A percentile compares a stretch with the other conserved stretches of the same genome.
Evolutionary conservation across 2,888 invertebrate species (phyloP).

Genomic region (Lucinisca nassula): DNA sequence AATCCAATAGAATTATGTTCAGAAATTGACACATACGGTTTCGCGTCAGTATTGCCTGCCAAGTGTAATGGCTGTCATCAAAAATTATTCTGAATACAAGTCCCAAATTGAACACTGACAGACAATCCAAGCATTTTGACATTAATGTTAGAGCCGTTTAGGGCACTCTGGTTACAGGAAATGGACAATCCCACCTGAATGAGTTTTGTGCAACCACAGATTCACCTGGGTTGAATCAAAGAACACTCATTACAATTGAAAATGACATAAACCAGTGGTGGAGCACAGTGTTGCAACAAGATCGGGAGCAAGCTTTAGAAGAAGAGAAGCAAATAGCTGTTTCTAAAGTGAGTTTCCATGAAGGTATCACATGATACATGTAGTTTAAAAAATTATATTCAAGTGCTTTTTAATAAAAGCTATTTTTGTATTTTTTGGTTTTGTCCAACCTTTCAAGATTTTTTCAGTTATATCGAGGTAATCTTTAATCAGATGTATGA

Average conservation of each 20-base stretch:
- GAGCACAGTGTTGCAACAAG: not conserved
- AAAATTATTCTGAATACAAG: not conserved
- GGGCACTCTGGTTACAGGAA: not conserved
- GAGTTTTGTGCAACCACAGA: conserved; percentile 26
- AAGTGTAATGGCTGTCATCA: conserved; percentile 3
- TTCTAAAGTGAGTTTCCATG: not conserved
- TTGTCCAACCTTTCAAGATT: too few species aligned
- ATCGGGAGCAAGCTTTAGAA: not conserved
- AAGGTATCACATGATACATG: not conserved
- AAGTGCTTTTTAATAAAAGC: too few species aligned
- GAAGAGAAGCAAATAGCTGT: conserved; percentile 3
- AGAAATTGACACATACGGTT: too few species aligned
- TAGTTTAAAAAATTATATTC: too few species aligned
- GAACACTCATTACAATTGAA: conserved; percentile 3
- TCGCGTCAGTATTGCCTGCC: too few species aligned
- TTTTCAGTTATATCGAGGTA: too few species aligned
- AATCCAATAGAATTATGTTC: too few species aligned
- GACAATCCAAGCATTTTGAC: not conserved
- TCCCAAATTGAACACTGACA: conserved; percentile 3
- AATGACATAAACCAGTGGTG: conserved; percentile 7
- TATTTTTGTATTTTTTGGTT: too few species aligned
- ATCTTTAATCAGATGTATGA: too few species aligned
- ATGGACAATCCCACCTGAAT: not conserved
- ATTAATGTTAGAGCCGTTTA: too few species aligned
- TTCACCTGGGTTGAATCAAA: conserved; percentile 11